phyloP scores from a whole-genome alignment of 1,140 invertebrate species.

The Megalopta genalis region DNA sequence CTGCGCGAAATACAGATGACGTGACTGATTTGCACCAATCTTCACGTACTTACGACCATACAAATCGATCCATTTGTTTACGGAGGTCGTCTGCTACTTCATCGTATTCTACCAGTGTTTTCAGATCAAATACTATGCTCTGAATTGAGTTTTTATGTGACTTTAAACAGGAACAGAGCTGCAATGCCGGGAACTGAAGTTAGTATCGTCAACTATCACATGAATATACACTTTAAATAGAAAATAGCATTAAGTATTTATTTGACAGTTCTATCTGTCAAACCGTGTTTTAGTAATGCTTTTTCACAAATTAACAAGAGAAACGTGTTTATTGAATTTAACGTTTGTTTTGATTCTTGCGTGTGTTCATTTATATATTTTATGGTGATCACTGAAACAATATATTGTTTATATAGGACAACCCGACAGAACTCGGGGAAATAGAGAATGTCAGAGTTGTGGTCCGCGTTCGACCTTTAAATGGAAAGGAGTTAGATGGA shows the following conservation, averaged over 20 bases:
- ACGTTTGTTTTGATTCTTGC: slow-evolving; percentile 27
- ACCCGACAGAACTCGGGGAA: slow-evolving; percentile 68
- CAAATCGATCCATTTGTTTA: slow-evolving; percentile 71
- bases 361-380: background rate
- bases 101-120: slow-evolving; percentile 33
- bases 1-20: background rate
- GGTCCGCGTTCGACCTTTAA: slow-evolving; percentile 92
- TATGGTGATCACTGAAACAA: slow-evolving; percentile 1
- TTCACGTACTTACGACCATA: background rate
- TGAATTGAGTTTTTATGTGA: slow-evolving; percentile 58
- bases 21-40: background rate
- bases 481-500: slow-evolving; percentile 87
- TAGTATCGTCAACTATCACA: slow-evolving; percentile 36
- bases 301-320: too few species aligned
- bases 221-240: slow-evolving; percentile 1
- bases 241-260: background rate
- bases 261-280: slow-evolving; percentile 46
- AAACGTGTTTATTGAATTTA: background rate
- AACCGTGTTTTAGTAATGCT: background rate
- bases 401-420: slow-evolving; percentile 60
- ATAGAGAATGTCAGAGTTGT: slow-evolving; percentile 87
- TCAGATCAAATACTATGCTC: slow-evolving; percentile 56
- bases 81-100: slow-evolving; percentile 64
- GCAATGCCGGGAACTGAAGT: slow-evolving; percentile 64
- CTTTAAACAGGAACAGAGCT: slow-evolving; percentile 35